These are phyloP conservation scores for Cataglyphis cursor DNA, from an alignment of 2,888 invertebrate species.

Conservation along the genomic window DNA sequence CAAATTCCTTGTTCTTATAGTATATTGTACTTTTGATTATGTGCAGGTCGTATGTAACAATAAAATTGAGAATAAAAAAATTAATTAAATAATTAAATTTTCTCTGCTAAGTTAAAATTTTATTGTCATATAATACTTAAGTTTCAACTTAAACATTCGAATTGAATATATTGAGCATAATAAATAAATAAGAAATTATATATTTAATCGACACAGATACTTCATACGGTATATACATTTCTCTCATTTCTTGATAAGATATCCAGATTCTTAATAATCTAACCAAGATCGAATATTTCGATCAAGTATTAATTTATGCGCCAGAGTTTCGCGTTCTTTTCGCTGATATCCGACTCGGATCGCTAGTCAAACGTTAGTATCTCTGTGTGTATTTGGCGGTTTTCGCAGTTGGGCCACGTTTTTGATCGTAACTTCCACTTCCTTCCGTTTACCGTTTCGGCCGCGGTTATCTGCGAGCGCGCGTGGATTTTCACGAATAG, in stretches of 20 bases:
- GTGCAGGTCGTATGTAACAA: background rate
- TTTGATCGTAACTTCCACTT: slow-evolving; percentile 41
- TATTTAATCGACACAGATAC: background rate
- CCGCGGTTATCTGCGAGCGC: slow-evolving; percentile 41
- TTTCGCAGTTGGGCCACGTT: slow-evolving; percentile 38
- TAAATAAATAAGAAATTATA: background rate
- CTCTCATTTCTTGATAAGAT: background rate
- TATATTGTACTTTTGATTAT: background rate
- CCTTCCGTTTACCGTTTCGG: slow-evolving; percentile 17
- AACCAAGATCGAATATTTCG: background rate
- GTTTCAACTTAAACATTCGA: background rate
- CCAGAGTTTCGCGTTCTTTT: background rate
- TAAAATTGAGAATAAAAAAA: background rate
- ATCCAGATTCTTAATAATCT: background rate
- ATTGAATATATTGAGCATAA: background rate
- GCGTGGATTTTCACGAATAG: slow-evolving; percentile 32
- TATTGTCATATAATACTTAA: background rate
- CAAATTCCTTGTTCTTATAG: background rate
- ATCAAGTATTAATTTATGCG: background rate
- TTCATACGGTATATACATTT: background rate
- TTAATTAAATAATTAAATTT: background rate
- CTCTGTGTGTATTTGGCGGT: slow-evolving; percentile 5
- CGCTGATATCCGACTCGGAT: background rate
- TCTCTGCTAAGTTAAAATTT: background rate
- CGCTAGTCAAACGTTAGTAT: slow-evolving; percentile 20